Percentiles rank a stretch among this genome's conserved stretches.
Evolutionary conservation across 2,113 vertebrate genomes (phyloP).

Genomic region (Larimichthys crocea): DNA sequence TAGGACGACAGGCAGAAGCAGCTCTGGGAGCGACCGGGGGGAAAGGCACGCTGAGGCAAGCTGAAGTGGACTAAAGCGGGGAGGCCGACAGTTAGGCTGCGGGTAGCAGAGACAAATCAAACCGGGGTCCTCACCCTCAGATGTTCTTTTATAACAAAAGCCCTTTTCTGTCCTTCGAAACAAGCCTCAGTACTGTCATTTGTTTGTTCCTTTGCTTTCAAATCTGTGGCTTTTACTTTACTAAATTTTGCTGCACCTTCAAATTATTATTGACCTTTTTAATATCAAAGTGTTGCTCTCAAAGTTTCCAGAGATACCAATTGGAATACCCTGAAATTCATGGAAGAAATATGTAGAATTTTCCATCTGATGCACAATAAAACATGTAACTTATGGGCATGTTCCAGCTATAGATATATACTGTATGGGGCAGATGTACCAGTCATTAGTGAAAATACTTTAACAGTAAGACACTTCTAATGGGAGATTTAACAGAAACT

Average conservation of each 20-base stretch:
- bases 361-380: background rate
- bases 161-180: constrained; percentile 7
- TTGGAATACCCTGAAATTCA: background rate
- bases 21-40: constrained; percentile 46
- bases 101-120: constrained; percentile 31
- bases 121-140: constrained; percentile 59
- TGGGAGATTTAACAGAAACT: background rate
- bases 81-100: constrained; percentile 28
- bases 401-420: background rate
- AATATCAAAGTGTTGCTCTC: background rate
- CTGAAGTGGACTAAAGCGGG: background rate
- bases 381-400: background rate
- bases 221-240: background rate
- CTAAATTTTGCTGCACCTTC: background rate
- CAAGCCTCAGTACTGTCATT: background rate
- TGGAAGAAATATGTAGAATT: background rate
- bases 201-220: background rate
- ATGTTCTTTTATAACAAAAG: constrained; percentile 69
- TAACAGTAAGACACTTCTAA: background rate
- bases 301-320: background rate
- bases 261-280: background rate
- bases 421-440: background rate
- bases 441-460: background rate
- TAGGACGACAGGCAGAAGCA: constrained; percentile 47
- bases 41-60: constrained; percentile 46